phyloP scores from a whole-genome alignment of 2,113 vertebrate species.

The Urocolius indicus region DNA sequence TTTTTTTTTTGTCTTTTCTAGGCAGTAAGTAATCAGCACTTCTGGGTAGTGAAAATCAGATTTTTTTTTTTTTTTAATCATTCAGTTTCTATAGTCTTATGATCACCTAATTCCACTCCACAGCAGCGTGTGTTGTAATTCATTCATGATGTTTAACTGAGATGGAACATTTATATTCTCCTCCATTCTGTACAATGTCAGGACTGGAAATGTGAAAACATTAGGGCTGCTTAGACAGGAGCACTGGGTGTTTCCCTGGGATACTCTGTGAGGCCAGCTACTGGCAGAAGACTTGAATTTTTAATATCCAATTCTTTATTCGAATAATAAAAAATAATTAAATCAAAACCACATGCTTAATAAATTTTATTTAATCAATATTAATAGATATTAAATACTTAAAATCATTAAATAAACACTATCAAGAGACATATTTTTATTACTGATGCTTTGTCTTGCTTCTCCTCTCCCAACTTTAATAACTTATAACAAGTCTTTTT shows the following conservation, averaged over 20 bases:
- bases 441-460: background rate
- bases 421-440: background rate
- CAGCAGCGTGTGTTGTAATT: background rate
- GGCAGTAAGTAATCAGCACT: background rate
- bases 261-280: background rate
- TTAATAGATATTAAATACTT: background rate
- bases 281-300: background rate
- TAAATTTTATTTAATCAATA: slow-evolving; percentile 55
- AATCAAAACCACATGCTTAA: background rate
- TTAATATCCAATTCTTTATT: slow-evolving; percentile 42
- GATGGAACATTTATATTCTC: background rate
- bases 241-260: background rate
- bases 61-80: background rate
- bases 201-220: background rate
- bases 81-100: background rate
- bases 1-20: background rate
- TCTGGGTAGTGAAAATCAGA: background rate
- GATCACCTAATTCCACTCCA: background rate
- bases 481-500: background rate
- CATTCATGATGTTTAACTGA: background rate
- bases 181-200: background rate
- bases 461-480: background rate
- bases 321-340: slow-evolving; percentile 62
- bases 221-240: background rate
- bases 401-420: slow-evolving; percentile 46